A percentile compares a stretch with the other conserved stretches of the same genome.
Evolutionary conservation across 2,797 vertebrate genomes (phyloP).

Genomic region (Microtus obscurus): DNA sequence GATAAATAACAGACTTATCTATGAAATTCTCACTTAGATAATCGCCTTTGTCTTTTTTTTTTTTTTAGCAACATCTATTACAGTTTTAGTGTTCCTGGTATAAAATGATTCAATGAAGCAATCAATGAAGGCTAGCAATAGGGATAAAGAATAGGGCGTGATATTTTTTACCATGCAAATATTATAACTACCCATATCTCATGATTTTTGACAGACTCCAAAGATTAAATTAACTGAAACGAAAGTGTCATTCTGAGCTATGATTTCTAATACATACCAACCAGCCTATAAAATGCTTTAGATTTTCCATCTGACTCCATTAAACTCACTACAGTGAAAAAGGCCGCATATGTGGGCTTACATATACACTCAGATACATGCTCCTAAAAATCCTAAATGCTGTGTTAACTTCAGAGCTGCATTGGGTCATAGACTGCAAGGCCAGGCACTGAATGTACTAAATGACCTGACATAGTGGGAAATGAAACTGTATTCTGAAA

Average conservation of each 20-base stretch:
- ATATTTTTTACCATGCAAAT: slow-evolving; percentile 66
- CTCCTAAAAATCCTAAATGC: slow-evolving; percentile 69
- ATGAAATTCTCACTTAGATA: slow-evolving; percentile 9
- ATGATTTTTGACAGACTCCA: slow-evolving; percentile 75
- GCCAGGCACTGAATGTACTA: slow-evolving; percentile 61
- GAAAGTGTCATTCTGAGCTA: slow-evolving; percentile 76
- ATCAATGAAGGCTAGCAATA: slow-evolving; percentile 66
- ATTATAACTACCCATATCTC: slow-evolving; percentile 68
- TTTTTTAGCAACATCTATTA: slow-evolving; percentile 60
- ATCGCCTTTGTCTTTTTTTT: background rate
- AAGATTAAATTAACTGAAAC: slow-evolving; percentile 82
- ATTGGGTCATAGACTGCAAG: slow-evolving; percentile 66
- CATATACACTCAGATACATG: background rate
- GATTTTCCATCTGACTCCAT: slow-evolving; percentile 80
- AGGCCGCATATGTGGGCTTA: slow-evolving; percentile 58
- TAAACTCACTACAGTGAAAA: slow-evolving; percentile 67
- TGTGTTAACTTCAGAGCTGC: slow-evolving; percentile 72
- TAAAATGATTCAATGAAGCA: slow-evolving; percentile 78
- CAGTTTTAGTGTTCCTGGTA: slow-evolving; percentile 65
- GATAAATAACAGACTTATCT: background rate
- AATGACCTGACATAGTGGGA: background rate
- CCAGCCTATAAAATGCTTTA: slow-evolving; percentile 77
- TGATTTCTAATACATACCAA: slow-evolving; percentile 79
- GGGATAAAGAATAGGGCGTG: slow-evolving; percentile 59
- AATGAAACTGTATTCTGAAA: slow-evolving; percentile 43